phyloP scores from a whole-genome alignment of 2,113 vertebrate genomes.

The Lagopus muta region DNA sequence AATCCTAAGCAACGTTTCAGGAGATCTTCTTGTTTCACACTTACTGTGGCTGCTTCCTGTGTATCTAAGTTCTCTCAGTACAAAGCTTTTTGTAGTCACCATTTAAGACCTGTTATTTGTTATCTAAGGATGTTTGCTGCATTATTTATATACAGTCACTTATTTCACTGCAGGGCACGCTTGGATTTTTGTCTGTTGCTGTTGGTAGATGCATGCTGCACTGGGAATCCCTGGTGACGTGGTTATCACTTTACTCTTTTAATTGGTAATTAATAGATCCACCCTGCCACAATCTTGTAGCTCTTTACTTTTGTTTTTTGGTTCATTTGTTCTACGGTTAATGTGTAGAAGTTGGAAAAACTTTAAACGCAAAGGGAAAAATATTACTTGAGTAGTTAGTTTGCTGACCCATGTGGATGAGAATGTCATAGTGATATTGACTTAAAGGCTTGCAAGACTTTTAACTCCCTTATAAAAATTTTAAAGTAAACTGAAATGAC shows the following conservation, averaged over 20 bases:
- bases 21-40: not conserved
- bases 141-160: not conserved
- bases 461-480: not conserved
- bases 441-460: conserved; percentile 19
- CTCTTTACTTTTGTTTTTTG: conserved; percentile 20
- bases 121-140: not conserved
- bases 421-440: not conserved
- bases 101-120: not conserved
- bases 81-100: not conserved
- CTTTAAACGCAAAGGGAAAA: not conserved
- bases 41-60: not conserved
- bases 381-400: not conserved
- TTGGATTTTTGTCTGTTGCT: not conserved
- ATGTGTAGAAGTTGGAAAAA: not conserved
- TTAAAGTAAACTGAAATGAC: conserved; percentile 50
- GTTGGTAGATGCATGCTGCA: not conserved
- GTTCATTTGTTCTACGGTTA: not conserved
- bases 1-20: not conserved
- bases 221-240: not conserved
- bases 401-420: not conserved
- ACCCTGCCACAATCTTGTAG: not conserved
- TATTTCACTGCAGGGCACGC: not conserved
- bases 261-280: not conserved
- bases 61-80: not conserved
- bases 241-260: not conserved